Percentiles rank a stretch among this genome's conserved stretches.
phyloP scores from a whole-genome alignment of 2,888 invertebrate genomes.

The Drosophila fulvimacula region DNA sequence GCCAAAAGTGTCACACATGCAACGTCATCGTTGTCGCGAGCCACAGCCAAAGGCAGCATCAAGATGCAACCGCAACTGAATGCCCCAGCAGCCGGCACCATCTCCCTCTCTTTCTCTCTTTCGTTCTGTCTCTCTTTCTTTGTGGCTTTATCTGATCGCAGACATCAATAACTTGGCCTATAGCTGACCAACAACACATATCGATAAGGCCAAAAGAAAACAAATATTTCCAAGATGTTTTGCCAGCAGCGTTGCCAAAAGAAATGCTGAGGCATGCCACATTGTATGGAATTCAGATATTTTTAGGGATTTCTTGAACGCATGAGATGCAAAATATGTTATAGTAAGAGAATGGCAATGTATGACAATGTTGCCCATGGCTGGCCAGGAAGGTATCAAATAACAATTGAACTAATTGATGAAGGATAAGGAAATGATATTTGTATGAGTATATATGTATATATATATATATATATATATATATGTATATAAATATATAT shows the following conservation, averaged over 20 bases:
- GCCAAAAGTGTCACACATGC: slow-evolving; percentile 76
- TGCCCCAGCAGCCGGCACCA: slow-evolving; percentile 26
- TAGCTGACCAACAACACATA: slow-evolving; percentile 50
- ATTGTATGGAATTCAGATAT: slow-evolving; percentile 12
- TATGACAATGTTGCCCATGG: background rate
- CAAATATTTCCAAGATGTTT: slow-evolving; percentile 35
- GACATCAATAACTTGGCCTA: slow-evolving; percentile 69
- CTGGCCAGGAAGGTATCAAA: slow-evolving; percentile 1
- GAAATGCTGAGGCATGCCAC: slow-evolving; percentile 10
- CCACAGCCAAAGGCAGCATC: slow-evolving; percentile 43
- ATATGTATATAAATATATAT: too few species aligned
- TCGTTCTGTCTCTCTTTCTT: slow-evolving; percentile 14
- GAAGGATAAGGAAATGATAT: slow-evolving; percentile 11
- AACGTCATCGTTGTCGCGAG: slow-evolving; percentile 71
- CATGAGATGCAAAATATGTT: slow-evolving; percentile 27
- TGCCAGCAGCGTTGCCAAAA: slow-evolving; percentile 21
- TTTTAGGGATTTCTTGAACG: slow-evolving; percentile 8
- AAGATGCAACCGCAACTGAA: slow-evolving; percentile 52
- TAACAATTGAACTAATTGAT: slow-evolving; percentile 29
- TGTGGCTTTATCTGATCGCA: slow-evolving; percentile 63
- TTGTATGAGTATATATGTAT: too few species aligned
- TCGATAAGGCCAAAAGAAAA: slow-evolving; percentile 39
- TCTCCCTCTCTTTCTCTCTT: background rate
- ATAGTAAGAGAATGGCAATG: background rate
- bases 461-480: background rate